Base-by-base conservation (phyloP, 1,140 invertebrate genomes). In the Drosophila sp. region DNA sequence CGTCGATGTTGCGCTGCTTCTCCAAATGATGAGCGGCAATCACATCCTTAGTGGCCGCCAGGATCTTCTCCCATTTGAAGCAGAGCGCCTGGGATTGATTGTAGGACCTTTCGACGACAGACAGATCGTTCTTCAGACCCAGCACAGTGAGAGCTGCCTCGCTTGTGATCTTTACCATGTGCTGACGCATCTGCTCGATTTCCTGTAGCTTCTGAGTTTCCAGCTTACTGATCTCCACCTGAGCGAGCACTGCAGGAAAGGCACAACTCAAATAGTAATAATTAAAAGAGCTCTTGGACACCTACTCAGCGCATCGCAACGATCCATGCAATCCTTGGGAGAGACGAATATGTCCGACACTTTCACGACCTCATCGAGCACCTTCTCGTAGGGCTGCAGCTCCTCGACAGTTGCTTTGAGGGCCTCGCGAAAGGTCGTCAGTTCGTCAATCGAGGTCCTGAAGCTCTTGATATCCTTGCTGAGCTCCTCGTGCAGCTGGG, bases 81-180 rank as follows among this genome's bases (percentile, higher is more conserved):
- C 80, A 89, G 51, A 83, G 59, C 0, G 58, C 48, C 4, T 74
- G 67, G 0, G 89, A 87, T 18, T 79, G 41, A 40, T 72, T 82
- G 41, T 92, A 92, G 0, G 75, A 76, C 2, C 90, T 48, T 50
- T 92, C 89, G 21, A 92, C 51, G 13, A 61, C 66, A 9, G 80
- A 48, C 7, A 92, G 50, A 63, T 92, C 91, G 11, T 91, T 92
- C 27, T 91, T 92, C 0, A 92, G 78, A 0, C 90, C 91, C 48
- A 92, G 32, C 1, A 91, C 87, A 1, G 83, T 79, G 4, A 90
- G 70, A 7, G 80, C 80, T 4, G 91, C 91, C 34, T 91, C 90
- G 25, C 89, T 91, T 0, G 90, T 91, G 8, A 91, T 65, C 40
- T 91, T 80, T 5, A 92, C 76, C 89, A 92, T 92, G 4, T 70